Conservation (phyloP, 2,113 vertebrate genomes). For the Petromus typicus region DNA sequence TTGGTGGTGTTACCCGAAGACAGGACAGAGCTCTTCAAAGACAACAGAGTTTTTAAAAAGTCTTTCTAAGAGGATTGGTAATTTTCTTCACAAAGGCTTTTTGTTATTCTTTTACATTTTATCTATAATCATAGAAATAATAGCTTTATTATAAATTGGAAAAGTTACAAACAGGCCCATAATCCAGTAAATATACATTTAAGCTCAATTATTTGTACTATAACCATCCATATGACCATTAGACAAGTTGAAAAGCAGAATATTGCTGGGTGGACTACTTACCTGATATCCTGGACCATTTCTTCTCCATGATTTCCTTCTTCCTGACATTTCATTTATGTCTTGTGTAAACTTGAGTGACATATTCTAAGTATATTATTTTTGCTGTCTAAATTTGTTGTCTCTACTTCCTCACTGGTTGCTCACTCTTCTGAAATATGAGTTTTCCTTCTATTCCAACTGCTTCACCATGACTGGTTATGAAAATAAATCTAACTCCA, state of each 20-base stretch:
- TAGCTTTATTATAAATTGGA: not conserved
- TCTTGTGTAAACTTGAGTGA: not conserved
- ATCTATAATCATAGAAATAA: not conserved
- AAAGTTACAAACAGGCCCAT: not conserved
- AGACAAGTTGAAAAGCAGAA: not conserved
- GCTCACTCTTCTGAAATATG: not conserved
- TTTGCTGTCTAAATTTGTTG: not conserved
- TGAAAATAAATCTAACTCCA: not conserved
- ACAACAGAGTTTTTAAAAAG: not conserved
- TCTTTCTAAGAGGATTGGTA: not conserved
- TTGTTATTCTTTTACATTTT: constrained; percentile 26
- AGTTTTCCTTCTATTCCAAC: not conserved
- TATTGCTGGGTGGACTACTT: not conserved
- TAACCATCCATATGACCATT: not conserved
- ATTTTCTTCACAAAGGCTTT: not conserved
- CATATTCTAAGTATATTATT: not conserved
- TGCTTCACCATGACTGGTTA: not conserved
- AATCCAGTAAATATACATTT: not conserved
- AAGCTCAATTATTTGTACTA: not conserved
- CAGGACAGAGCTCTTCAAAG: not conserved
- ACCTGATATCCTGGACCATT: not conserved
- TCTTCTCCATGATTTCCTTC: not conserved
- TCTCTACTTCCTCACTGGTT: not conserved
- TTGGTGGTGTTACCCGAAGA: not conserved
- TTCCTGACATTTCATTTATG: not conserved